Evolutionary conservation across 2,113 vertebrate genomes (phyloP).

Genomic region (Campylomormyrus numenius): DNA sequence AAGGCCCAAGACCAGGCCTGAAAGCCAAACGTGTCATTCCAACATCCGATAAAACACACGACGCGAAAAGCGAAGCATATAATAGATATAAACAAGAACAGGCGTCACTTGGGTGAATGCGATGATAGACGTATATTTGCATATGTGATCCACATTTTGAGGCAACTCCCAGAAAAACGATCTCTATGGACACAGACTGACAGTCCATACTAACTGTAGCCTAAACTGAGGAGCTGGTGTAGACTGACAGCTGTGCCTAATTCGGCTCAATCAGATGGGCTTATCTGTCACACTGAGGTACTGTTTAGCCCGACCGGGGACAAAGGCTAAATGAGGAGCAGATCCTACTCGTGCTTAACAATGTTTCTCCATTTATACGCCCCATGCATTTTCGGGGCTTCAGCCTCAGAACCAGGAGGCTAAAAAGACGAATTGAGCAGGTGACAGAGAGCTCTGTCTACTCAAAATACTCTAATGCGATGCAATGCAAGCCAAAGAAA

Average conservation of each 20-base stretch:
- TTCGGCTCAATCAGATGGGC: slow-evolving; percentile 46
- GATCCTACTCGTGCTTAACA: slow-evolving; percentile 40
- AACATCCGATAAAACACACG: slow-evolving; percentile 23
- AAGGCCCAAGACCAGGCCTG: slow-evolving; percentile 5
- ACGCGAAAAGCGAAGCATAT: background rate
- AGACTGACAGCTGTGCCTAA: slow-evolving; percentile 68
- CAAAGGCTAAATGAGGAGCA: slow-evolving; percentile 48
- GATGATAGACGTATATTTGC: background rate
- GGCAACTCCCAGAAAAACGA: background rate
- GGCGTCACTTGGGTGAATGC: background rate
- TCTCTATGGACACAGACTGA: background rate
- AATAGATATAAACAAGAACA: background rate
- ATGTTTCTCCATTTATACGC: slow-evolving; percentile 39
- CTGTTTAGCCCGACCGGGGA: slow-evolving; percentile 52
- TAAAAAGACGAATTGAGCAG: slow-evolving; percentile 33
- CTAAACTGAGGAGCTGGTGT: slow-evolving; percentile 35
- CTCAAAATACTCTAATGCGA: slow-evolving; percentile 28
- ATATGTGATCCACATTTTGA: background rate
- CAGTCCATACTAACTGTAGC: slow-evolving; percentile 40
- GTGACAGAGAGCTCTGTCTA: slow-evolving; percentile 32
- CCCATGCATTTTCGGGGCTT: slow-evolving; percentile 34
- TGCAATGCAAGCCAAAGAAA: background rate
- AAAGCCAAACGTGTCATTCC: slow-evolving; percentile 10
- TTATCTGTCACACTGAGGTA: slow-evolving; percentile 54
- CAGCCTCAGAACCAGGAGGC: slow-evolving; percentile 31